Evolutionary conservation across 2,888 invertebrate genomes (phyloP).

Genomic region (Laspeyria flexula): DNA sequence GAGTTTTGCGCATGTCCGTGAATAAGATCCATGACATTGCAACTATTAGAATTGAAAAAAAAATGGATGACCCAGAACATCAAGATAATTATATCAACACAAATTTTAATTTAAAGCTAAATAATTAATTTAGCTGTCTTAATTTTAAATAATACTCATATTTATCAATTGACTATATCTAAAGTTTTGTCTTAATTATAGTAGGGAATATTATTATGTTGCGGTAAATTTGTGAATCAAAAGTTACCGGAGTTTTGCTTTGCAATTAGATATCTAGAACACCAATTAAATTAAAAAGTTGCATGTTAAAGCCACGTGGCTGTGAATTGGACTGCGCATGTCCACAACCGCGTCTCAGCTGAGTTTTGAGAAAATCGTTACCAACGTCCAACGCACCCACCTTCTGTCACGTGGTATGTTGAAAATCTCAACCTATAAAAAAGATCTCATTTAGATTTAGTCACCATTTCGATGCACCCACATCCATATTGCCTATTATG

Average conservation of each 20-base stretch:
- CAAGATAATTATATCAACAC: too few relatives aligned
- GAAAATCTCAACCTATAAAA: conserved; percentile 22
- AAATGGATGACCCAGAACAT: not conserved
- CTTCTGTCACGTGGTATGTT: conserved; percentile 59
- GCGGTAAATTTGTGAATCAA: too few relatives aligned
- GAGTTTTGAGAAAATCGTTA: conserved; percentile 82
- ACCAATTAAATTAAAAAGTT: conserved; percentile 54
- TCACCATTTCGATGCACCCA: too few relatives aligned
- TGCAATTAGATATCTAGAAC: conserved; percentile 27
- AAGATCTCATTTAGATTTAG: conserved; percentile 4
- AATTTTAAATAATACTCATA: too few relatives aligned
- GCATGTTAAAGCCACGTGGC: conserved; percentile 68
- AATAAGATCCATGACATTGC: conserved; percentile 58
- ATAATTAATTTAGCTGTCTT: too few relatives aligned
- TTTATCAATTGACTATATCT: too few relatives aligned
- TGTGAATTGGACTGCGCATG: conserved; percentile 67
- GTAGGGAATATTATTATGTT: too few relatives aligned
- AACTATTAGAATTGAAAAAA: conserved; percentile 41
- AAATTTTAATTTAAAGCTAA: too few relatives aligned
- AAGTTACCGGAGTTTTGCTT: conserved; percentile 30
- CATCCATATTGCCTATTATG: too few relatives aligned
- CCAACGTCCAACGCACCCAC: conserved; percentile 60
- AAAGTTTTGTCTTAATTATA: too few relatives aligned
- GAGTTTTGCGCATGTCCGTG: conserved; percentile 69
- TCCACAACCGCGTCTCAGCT: conserved; percentile 71